Conservation (phyloP, 2,797 vertebrate genomes). For the Rousettus madagascariensis region DNA sequence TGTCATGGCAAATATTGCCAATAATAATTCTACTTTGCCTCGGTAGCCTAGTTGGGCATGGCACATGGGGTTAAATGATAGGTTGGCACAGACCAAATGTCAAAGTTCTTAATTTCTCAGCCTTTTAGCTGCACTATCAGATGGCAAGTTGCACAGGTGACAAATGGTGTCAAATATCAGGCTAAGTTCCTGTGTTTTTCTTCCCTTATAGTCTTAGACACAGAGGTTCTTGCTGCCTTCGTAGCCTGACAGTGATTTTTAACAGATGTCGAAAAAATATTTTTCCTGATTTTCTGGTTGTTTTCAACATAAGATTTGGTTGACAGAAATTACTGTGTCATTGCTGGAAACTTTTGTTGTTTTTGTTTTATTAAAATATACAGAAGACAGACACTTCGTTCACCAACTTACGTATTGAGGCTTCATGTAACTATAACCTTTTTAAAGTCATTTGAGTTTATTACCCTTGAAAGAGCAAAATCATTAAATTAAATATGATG, state of each 20-base stretch:
- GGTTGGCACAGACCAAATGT: background rate
- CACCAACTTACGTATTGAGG: background rate
- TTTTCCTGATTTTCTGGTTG: background rate
- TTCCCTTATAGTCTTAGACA: background rate
- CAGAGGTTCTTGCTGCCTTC: background rate
- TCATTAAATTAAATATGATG: background rate
- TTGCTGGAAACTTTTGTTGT: background rate
- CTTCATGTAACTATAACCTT: background rate
- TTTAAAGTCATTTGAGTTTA: background rate
- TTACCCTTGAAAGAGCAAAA: constrained; percentile 40
- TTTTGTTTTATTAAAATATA: background rate
- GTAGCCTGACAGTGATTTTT: background rate
- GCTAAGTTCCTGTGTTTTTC: background rate
- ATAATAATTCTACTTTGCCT: background rate
- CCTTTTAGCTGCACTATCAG: background rate
- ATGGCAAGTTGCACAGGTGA: background rate
- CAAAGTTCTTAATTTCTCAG: background rate
- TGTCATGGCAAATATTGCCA: background rate
- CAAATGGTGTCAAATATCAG: background rate
- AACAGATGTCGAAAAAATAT: background rate
- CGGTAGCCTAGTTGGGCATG: background rate
- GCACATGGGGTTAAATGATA: background rate
- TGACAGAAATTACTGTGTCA: background rate
- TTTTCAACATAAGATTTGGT: background rate
- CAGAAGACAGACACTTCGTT: background rate